Evolutionary conservation across 2,888 invertebrate genomes (phyloP).

Genomic region (Galerucella pusilla): DNA sequence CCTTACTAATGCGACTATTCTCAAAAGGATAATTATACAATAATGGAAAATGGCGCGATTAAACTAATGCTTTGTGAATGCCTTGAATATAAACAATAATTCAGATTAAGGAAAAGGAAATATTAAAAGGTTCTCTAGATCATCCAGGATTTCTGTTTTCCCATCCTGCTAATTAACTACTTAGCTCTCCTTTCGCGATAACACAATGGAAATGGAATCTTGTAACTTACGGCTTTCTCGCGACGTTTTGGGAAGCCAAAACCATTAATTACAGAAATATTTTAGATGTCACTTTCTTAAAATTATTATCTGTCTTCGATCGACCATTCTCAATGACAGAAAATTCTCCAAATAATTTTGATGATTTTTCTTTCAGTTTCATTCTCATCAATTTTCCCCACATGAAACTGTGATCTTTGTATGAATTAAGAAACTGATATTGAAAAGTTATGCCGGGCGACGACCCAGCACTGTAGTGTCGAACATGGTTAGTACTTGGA

Average conservation of each 20-base stretch:
- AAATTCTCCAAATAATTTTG: too few relatives aligned
- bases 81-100: slow-evolving; percentile 40
- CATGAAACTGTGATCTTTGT: too few relatives aligned
- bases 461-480: too few relatives aligned
- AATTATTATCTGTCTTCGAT: slow-evolving; percentile 37
- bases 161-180: slow-evolving; percentile 53
- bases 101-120: slow-evolving; percentile 35
- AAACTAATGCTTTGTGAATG: slow-evolving; percentile 31
- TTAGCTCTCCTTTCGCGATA: slow-evolving; percentile 50
- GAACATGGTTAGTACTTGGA: too few relatives aligned
- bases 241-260: slow-evolving; percentile 46
- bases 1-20: slow-evolving; percentile 28
- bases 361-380: too few relatives aligned
- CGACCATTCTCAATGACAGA: too few relatives aligned
- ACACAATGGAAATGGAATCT: slow-evolving; percentile 53
- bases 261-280: slow-evolving; percentile 50
- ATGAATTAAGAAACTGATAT: too few relatives aligned
- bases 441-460: too few relatives aligned
- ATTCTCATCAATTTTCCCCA: too few relatives aligned
- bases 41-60: slow-evolving; percentile 36
- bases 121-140: slow-evolving; percentile 37
- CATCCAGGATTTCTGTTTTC: slow-evolving; percentile 43
- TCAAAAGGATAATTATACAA: slow-evolving; percentile 34
- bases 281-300: slow-evolving; percentile 46
- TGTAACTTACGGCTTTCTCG: slow-evolving; percentile 49